Base-by-base conservation (phyloP, 2,888 invertebrate genomes). In the Venustoraphidia nigricollis region DNA sequence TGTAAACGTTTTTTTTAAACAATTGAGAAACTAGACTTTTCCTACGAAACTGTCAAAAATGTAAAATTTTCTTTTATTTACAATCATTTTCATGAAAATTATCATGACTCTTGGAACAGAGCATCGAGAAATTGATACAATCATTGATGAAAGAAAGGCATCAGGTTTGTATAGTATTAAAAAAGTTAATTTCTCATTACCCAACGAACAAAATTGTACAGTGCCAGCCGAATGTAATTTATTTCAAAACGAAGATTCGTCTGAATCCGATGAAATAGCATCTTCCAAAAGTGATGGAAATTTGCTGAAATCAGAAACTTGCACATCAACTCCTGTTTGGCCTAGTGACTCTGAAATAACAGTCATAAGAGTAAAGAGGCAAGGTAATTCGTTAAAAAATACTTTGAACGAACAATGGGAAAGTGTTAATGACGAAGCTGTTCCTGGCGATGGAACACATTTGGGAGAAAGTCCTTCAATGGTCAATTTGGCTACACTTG, bases 331-430 rank as follows among this genome's bases (percentile, higher is more conserved):
- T 36, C 34, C 36, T 14, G 10, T 75, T 10, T 74, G 74, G 67
- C 71, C 72, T 1, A 76, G 76, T 45, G 76, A 76, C 60, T 76
- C 76, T 0, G 76, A 76, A 58, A 70, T 77, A 47, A 76, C 77
- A 0, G 70, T 77, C 4, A 65, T 76, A 9, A 61, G 74, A 56
- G 71, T 76, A 61, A 71, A 73, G 56, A 59, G 62, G 45, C 59
- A 60, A 47, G 58, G 60, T 17, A 51, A 59, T 62, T 48, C 64
- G 55, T 54, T 57, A 61, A 55, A 59, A 54, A 13, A 17, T n/a
- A 27, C 27, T 37, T 61, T 60, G n/a, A 60, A 58, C 8, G 63
- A 58, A 47, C 67, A 66, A 49, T 58, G 69, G 49, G 72, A 71
- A 58, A 66, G 71, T 49, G 69, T 69, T 56, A 62, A 68, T 3